phyloP scores from a whole-genome alignment of 1,140 invertebrate species.

The Rhynchophorus ferrugineus region DNA sequence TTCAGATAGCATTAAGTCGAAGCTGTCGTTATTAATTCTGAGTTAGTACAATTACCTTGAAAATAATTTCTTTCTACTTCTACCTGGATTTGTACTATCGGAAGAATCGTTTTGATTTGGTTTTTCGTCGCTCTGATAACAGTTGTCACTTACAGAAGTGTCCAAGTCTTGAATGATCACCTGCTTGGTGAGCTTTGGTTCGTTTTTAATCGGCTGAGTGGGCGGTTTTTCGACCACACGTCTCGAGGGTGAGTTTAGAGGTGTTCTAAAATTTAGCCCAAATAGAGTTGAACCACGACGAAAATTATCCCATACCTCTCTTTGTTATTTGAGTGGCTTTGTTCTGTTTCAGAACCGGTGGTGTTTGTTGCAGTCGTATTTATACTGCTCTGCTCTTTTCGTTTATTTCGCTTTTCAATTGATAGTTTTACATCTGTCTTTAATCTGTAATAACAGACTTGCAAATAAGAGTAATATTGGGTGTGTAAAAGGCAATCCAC shows the following conservation, averaged over 20 bases:
- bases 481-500: no score
- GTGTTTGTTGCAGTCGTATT: constrained; percentile 49
- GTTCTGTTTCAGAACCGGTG: constrained; percentile 68
- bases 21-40: no score
- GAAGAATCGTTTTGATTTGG: constrained; percentile 34
- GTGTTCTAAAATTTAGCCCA: constrained; percentile 22
- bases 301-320: constrained; percentile 30
- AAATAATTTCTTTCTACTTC: constrained; percentile 51
- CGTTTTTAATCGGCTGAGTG: constrained; percentile 31
- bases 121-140: constrained; percentile 35
- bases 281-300: background rate
- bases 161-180: constrained; percentile 37
- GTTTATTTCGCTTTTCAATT: constrained; percentile 51
- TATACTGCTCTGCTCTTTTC: constrained; percentile 49
- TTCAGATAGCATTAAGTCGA: no score
- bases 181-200: constrained; percentile 28
- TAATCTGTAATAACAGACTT: constrained; percentile 36
- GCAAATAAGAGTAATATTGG: no score
- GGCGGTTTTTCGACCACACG: constrained; percentile 31
- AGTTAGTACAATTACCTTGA: constrained; percentile 39
- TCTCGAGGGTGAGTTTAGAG: constrained; percentile 31
- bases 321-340: constrained; percentile 57
- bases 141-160: constrained; percentile 37
- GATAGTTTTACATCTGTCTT: constrained; percentile 67
- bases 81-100: constrained; percentile 33